These are phyloP conservation scores for rabbit (Oryctolagus cuniculus) DNA, from an alignment of 2,113 vertebrate species.

Conservation along the genomic window mOryCun1.1 NC_091434.1:20281001-20281500, in stretches of 20 bases:
- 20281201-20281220: background rate
- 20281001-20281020: background rate
- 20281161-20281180: background rate
- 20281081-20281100: slow-evolving; percentile 93
- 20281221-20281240: background rate
- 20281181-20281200: background rate
- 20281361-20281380: slow-evolving; percentile 50
- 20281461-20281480: slow-evolving; percentile 96
- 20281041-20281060: slow-evolving; percentile 89
- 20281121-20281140: slow-evolving; percentile 94
- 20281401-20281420: slow-evolving; percentile 95
- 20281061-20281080: slow-evolving; percentile 96
- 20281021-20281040: slow-evolving; percentile 87
- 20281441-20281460: slow-evolving; percentile 96
- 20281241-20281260: background rate
- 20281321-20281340: background rate
- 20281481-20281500: slow-evolving; percentile 91
- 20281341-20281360: slow-evolving; percentile 19
- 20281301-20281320: background rate
- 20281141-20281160: slow-evolving; percentile 89
- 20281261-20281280: background rate
- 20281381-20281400: slow-evolving; percentile 72
- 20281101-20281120: slow-evolving; percentile 95
- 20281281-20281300: background rate
- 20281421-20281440: slow-evolving; percentile 92